Base-by-base conservation (phyloP, 2,113 vertebrate species). In the Gyps fulvus region DNA sequence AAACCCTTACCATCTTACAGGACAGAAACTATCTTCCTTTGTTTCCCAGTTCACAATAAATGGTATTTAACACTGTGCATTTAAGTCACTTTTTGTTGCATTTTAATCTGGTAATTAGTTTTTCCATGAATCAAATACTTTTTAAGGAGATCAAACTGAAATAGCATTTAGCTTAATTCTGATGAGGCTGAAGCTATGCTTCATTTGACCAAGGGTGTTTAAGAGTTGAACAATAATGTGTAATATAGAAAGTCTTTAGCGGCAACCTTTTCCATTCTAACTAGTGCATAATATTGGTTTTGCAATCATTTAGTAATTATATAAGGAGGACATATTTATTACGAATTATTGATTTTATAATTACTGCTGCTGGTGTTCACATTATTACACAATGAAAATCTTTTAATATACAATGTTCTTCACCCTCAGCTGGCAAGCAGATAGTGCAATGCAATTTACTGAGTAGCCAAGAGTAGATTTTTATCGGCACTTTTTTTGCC, bases 311-410 rank as follows among this genome's bases (percentile, higher is more conserved):
- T 98, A 97, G 98, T 98, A 98, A 98, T 98, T 98, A 98, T 98
- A 98, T 98, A 97, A 98, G 98, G 97, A 98, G 97, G 97, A 98
- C 98, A 98, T 98, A 98, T 98, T 98, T 98, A 98, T 98, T 98
- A 98, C 91, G 7, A 98, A 98, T 98, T 98, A 98, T 98, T 98
- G 98, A 98, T 98, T 98, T 98, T 98, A 98, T 98, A 98, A 98
- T 98, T 98, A 98, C 98, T 97, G 95, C 92, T 97, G 95, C 97
- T 97, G 93, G 93, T 98, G 96, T 97, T 98, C 98, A 97, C 98
- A 97, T 98, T 98, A 98, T 97, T 98, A 96, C 93, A 98, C 97
- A 98, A 98, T 97, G 98, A 98, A 98, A 98, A 98, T 98, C 98
- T 98, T 98, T 98, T 98, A 98, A 98, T 98, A 98, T 98, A 98